Evolutionary conservation across 2,113 vertebrate genomes (phyloP).

Genomic region (Haplotaxodon microlepis): DNA sequence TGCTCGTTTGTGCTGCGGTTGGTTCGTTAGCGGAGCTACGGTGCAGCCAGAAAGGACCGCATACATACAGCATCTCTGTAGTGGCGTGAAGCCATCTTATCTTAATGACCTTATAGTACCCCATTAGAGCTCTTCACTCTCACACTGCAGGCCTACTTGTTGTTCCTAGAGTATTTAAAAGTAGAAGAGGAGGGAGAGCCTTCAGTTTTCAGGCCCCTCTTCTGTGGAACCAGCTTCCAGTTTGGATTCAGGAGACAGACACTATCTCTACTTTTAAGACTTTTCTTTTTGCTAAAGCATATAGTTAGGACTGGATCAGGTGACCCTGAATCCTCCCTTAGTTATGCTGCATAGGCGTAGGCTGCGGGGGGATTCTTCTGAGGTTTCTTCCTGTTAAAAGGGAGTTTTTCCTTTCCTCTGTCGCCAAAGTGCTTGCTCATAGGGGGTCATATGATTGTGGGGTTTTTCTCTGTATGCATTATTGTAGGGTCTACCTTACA

Average conservation of each 20-base stretch:
- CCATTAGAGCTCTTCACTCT: not conserved
- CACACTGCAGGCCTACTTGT: not conserved
- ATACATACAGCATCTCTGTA: not conserved
- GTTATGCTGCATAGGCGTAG: not conserved
- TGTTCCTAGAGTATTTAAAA: not conserved
- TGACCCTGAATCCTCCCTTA: not conserved
- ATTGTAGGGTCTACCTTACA: not conserved
- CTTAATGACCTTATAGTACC: not conserved
- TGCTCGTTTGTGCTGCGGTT: not conserved
- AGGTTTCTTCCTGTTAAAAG: not conserved
- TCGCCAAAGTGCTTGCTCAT: not conserved
- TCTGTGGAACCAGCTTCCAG: not conserved
- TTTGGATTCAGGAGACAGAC: not conserved
- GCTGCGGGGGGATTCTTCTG: not conserved
- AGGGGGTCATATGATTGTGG: not conserved
- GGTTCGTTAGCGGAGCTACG: not conserved
- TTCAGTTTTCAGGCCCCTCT: not conserved
- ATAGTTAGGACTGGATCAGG: not conserved
- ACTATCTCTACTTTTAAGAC: not conserved
- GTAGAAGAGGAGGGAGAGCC: rapidly evolving
- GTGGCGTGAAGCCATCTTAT: not conserved
- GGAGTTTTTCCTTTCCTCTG: not conserved
- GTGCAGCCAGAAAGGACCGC: not conserved
- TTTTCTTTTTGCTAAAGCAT: not conserved
- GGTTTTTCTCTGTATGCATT: not conserved